Conservation (phyloP, 2,113 vertebrate species). For the Microcebus ravelobensis region DNA sequence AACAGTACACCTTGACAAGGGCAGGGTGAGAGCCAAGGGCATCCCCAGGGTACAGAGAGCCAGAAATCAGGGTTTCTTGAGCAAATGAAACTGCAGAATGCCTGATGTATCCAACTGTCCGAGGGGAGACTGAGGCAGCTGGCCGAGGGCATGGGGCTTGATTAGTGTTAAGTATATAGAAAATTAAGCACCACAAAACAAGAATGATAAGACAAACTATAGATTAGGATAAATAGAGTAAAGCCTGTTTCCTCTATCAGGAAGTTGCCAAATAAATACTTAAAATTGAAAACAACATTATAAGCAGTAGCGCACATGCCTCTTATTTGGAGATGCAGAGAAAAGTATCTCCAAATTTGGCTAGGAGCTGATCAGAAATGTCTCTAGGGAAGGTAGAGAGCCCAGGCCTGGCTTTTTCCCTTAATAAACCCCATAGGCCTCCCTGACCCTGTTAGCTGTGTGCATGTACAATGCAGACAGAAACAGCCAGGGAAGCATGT, state of each 20-base stretch:
- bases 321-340: background rate
- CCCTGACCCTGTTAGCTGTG: background rate
- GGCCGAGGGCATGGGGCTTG: background rate
- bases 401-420: background rate
- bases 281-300: background rate
- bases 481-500: background rate
- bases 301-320: background rate
- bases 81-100: fast-evolving
- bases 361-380: background rate
- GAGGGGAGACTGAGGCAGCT: too few relatives aligned
- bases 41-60: background rate
- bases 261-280: background rate
- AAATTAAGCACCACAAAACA: background rate
- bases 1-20: background rate
- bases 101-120: too few relatives aligned
- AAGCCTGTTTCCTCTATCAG: background rate
- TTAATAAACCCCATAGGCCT: background rate
- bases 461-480: background rate
- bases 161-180: background rate
- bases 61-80: background rate
- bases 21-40: background rate
- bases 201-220: background rate
- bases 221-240: background rate
- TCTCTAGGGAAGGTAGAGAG: background rate
- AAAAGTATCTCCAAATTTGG: background rate